Evolutionary conservation across 2,797 vertebrate species (phyloP).

Genomic region (Okamejei kenojei): DNA sequence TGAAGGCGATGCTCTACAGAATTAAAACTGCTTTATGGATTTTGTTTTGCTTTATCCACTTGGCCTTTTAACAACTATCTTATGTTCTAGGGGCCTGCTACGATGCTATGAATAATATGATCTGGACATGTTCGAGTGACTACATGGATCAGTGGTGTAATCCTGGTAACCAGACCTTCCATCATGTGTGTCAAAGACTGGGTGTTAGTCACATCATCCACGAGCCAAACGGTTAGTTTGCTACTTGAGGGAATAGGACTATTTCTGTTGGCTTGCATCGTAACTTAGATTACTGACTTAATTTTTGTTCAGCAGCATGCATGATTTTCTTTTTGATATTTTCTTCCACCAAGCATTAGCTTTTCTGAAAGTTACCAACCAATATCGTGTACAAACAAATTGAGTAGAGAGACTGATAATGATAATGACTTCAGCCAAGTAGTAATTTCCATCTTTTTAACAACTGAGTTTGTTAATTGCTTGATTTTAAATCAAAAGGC

Average conservation of each 20-base stretch:
- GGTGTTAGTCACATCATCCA: conserved; percentile 85
- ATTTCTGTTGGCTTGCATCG: neutral
- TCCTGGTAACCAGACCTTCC: conserved; percentile 96
- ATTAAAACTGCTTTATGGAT: neutral
- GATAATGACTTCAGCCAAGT: too few relatives aligned
- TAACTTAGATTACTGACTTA: neutral
- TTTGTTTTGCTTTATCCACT: neutral
- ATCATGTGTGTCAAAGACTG: conserved; percentile 91
- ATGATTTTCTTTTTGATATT: neutral
- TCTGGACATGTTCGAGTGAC: conserved; percentile 97
- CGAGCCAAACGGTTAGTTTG: conserved; percentile 81
- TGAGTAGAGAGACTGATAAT: too few relatives aligned
- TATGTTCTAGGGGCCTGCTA: conserved; percentile 78
- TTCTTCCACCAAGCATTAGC: neutral
- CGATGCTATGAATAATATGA: conserved; percentile 91
- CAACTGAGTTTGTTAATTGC: too few relatives aligned
- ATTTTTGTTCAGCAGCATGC: neutral
- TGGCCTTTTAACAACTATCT: conserved; percentile 34
- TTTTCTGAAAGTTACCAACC: neutral
- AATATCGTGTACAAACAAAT: neutral
- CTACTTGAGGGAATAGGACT: neutral
- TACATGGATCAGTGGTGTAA: conserved; percentile 99
- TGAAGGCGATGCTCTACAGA: too few relatives aligned
- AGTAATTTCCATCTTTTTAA: too few relatives aligned
- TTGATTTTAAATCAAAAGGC: too few relatives aligned